A percentile compares a stretch with the other conserved stretches of the same genome.
Evolutionary conservation across 1,140 invertebrate genomes (phyloP).

Genomic region (fruit fly (Drosophila melanogaster)): Release_6_plus_ISO1_MT NT_033779.5:16460501-16461000

Average conservation of each 20-base stretch:
- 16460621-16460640: slow-evolving; percentile 46
- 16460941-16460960: slow-evolving; percentile 74
- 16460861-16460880: slow-evolving; percentile 23
- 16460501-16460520: too few species aligned
- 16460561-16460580: too few species aligned
- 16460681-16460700: slow-evolving; percentile 59
- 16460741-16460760: slow-evolving; percentile 39
- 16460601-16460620: slow-evolving; percentile 14
- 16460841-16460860: slow-evolving; percentile 67
- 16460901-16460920: slow-evolving; percentile 48
- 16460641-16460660: slow-evolving; percentile 41
- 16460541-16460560: too few species aligned
- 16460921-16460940: slow-evolving; percentile 69
- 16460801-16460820: slow-evolving; percentile 65
- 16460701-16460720: slow-evolving; percentile 32
- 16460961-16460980: slow-evolving; percentile 14
- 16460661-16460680: slow-evolving; percentile 52
- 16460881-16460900: slow-evolving; percentile 1
- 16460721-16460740: slow-evolving; percentile 67
- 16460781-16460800: slow-evolving; percentile 34
- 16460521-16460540: too few species aligned
- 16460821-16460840: slow-evolving; percentile 68
- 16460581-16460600: neutral
- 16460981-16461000: neutral
- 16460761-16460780: slow-evolving; percentile 1